Percentiles rank a stretch among this genome's conserved stretches.
Conservation (phyloP, 2,113 vertebrate species). For the Pedionomus torquatus region DNA sequence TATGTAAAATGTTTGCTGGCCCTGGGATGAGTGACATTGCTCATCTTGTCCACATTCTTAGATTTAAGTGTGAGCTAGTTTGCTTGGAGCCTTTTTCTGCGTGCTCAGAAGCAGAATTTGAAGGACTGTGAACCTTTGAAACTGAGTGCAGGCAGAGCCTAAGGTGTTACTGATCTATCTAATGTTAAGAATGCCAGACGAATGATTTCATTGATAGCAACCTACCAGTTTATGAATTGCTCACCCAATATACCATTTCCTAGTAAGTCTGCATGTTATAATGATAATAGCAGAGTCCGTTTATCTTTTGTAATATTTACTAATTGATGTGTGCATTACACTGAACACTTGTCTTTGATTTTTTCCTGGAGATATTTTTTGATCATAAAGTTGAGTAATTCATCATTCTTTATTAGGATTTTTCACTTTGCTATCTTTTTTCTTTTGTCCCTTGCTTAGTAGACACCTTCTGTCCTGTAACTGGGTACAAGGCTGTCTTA, state of each 20-base stretch:
- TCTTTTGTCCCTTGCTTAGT: not conserved
- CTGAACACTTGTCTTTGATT: not conserved
- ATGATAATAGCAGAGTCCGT: not conserved
- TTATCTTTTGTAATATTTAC: not conserved
- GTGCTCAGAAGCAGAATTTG: not conserved
- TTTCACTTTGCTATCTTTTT: not conserved
- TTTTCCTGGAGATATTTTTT: not conserved
- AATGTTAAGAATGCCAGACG: not conserved
- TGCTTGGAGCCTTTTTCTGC: not conserved
- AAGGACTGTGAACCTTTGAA: not conserved
- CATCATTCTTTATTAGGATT: not conserved
- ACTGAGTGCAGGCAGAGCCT: not conserved
- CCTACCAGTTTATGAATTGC: not conserved
- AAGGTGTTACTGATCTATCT: not conserved
- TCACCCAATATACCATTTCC: not conserved
- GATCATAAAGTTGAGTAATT: not conserved
- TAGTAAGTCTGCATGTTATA: not conserved
- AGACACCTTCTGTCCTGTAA: not conserved
- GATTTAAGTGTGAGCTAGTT: not conserved
- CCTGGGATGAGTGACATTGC: rapidly evolving
- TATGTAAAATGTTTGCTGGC: not conserved
- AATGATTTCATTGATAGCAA: not conserved
- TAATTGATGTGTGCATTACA: not conserved
- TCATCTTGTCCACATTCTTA: not conserved
- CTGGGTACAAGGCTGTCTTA: not conserved